Base-by-base conservation (phyloP, 2,113 vertebrate genomes). In the Actinemys pallida region DNA sequence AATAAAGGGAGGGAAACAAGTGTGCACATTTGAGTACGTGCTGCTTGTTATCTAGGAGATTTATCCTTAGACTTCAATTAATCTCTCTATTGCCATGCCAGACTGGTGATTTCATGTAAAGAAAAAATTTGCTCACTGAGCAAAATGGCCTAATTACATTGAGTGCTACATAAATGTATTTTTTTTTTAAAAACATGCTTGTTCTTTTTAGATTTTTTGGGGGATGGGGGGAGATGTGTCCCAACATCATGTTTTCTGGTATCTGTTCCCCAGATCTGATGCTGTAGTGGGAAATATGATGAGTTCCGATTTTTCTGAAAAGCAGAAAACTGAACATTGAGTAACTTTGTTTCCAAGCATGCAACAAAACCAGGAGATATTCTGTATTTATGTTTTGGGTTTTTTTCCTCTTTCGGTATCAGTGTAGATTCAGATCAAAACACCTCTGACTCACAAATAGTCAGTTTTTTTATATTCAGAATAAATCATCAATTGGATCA, bases 331-430 rank as follows among this genome's bases (percentile, higher is more conserved):
- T 89, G 45, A 79, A n/a, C 35, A 72, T 39, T 13, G 69, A 6
- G 76, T 94, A 8, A 86, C 6, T 53, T 88, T 82, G 16, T 81
- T 88, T 87, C 35, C 78, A 50, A 83, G 14, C 19, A 88, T 87
- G 39, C 1, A 90, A 88, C 88, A 76, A 86, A 45, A 72, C 62
- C 35, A 29, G 2, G 45, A 76, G 79, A 49, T 81, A 49, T 76
- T 87, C 24, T 84, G 10, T 76, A 1, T 84, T 90, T 31, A 65
- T n/a, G 94, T 19, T 54, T 5, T 72, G 20, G 1, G 12, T 69
- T 90, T 92, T 91, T 53, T 1, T 49, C 31, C 7, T 72, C 2
- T 78, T 35, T 62, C 57, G 83, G 6, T 45, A 79, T 62, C 29
- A 3, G 3, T 87, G 19, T 0, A 0, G 35, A 75, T 86, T 65